Evolutionary conservation across 2,113 vertebrate genomes (phyloP).

Genomic region (Cyanoderma ruficeps): DNA sequence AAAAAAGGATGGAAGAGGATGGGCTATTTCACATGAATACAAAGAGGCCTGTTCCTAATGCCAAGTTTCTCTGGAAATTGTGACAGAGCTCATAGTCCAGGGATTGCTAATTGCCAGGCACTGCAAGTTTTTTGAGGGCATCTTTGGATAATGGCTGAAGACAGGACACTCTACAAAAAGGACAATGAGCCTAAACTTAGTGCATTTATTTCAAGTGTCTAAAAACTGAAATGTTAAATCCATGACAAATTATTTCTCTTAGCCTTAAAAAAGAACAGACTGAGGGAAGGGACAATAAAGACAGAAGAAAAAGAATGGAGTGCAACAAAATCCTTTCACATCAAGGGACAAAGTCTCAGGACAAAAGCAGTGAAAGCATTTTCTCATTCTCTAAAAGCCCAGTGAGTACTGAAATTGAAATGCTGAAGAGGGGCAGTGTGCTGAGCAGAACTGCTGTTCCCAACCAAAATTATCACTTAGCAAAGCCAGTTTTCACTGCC

Average conservation of each 20-base stretch:
- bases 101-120: slow-evolving; percentile 40
- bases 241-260: slow-evolving; percentile 20
- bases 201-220: background rate
- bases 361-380: slow-evolving; percentile 10
- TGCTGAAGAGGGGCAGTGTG: background rate
- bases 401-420: background rate
- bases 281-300: background rate
- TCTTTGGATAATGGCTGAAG: slow-evolving; percentile 1
- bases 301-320: background rate
- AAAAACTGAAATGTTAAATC: background rate
- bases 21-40: background rate
- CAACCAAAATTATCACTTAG: background rate
- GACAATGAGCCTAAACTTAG: background rate
- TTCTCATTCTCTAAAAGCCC: background rate
- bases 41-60: background rate
- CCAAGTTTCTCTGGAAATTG: slow-evolving; percentile 3
- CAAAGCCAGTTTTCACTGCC: background rate
- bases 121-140: slow-evolving; percentile 7
- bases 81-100: background rate
- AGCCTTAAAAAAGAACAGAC: background rate
- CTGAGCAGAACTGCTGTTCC: background rate
- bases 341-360: background rate
- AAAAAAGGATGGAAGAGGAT: background rate
- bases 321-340: background rate
- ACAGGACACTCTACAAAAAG: background rate